phyloP scores from a whole-genome alignment of 30 jellyfish, hydroid and myxozoan genomes.

The Euphysa ruthae region DNA sequence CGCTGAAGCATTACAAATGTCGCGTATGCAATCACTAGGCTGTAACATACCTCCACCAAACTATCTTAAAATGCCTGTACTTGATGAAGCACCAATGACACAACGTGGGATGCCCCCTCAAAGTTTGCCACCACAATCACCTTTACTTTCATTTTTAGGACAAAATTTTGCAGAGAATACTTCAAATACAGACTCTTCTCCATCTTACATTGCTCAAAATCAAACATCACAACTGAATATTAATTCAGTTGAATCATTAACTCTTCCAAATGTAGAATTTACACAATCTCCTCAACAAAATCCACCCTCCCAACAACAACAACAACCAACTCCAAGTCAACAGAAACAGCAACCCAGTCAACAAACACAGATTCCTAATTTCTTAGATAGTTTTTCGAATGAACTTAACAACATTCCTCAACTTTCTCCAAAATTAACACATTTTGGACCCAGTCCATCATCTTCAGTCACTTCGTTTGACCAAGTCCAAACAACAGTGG shows the following conservation, averaged over 20 bases:
- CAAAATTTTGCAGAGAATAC: conserved; percentile 2
- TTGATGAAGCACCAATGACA: conserved; percentile 32
- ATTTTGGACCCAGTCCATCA: conserved; percentile 82
- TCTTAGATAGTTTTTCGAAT: conserved; percentile 3
- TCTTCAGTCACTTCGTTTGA: conserved; percentile 55
- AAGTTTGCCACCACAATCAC: conserved; percentile 2
- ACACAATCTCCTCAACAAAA: conserved; percentile 31
- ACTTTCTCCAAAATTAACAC: conserved; percentile 78
- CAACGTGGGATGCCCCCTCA: conserved; percentile 27
- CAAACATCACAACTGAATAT: background rate
- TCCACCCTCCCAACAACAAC: conserved; percentile 53
- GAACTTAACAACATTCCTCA: conserved; percentile 37
- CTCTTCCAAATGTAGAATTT: conserved; percentile 14
- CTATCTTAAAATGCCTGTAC: conserved; percentile 32
- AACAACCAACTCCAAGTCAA: no score
- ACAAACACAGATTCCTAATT: no score
- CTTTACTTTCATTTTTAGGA: background rate
- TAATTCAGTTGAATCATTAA: conserved; percentile 8
- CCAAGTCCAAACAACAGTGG: conserved; percentile 39
- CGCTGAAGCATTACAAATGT: background rate
- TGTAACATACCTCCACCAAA: conserved; percentile 4
- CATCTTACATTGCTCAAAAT: conserved; percentile 15
- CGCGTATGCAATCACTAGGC: conserved; percentile 5
- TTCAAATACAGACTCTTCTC: background rate
- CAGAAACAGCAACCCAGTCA: conserved; percentile 27